Evolutionary conservation across 2,797 vertebrate species (phyloP), one percentile per base, ranked within the genome.

Genomic region (Pipistrellus pygmaeus): DNA sequence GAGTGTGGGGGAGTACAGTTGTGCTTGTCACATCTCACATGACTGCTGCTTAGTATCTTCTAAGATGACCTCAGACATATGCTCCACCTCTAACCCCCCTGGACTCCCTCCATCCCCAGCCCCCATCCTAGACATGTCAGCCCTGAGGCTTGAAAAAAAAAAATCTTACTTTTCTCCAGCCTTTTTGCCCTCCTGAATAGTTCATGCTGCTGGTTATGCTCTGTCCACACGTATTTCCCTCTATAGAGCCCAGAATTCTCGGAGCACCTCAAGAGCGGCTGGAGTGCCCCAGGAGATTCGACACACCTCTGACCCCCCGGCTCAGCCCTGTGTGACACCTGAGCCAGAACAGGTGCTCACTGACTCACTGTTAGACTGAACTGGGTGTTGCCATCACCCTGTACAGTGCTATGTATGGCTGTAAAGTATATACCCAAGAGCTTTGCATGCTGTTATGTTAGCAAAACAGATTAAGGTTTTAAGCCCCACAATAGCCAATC

Each of bases 391-490:
- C 3, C 3, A 17, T 75, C 71, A 44, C 66, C 46, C n/a, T 69
- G 44, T 13, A n/a, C 41, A 48, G 30, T 81, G 62, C 71, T 72
- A 55, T 41, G 23, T 38, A 75, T 10, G 71, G 60, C 41, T 51
- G 27, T 82, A 96, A 94, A 94, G 92, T 93, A 60, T 86, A 82
- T 87, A 77, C 20, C 81, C 83, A 81, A 72, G 35, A 93, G 77
- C 73, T 96, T 94, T 95, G 87, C 75, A 89, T 94, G 90, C 60
- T 88, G 77, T 81, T 96, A 71, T 69, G 41, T 95, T 96, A 95
- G 91, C 93, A 96, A 94, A 97, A 94, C 66, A 95, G 95, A 96
- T 97, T 96, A 97, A 95, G 48, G 90, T 62, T 96, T 97, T 93
- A 97, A 97, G 64, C 93, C 87, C 53, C 95, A 95, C 84, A 96